Conservation (phyloP, 30 jellyfish, hydroid and myxozoan species). For the Chrysaora quinquecirrha region DNA sequence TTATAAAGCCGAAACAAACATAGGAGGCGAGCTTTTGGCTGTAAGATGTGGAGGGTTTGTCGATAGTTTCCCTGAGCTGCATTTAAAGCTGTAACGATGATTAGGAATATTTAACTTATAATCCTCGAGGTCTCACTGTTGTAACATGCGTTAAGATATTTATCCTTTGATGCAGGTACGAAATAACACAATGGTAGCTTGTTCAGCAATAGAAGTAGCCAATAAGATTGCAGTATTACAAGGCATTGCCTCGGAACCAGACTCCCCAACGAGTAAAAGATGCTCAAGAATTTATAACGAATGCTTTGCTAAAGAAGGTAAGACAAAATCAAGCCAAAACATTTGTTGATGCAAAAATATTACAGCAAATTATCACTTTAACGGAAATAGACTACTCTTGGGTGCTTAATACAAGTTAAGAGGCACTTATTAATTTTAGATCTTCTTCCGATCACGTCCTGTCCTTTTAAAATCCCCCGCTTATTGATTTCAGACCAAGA, state of each 20-base stretch:
- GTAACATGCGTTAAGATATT: no score
- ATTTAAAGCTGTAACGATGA: no score
- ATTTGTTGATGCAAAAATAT: neutral
- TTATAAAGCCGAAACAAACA: no score
- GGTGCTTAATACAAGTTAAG: neutral
- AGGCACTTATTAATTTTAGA: no score
- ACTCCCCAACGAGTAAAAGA: conserved; percentile 26
- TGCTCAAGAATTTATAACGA: conserved; percentile 39
- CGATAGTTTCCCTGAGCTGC: no score
- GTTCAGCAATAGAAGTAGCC: conserved; percentile 72
- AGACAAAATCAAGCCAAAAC: neutral
- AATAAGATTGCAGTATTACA: conserved; percentile 54
- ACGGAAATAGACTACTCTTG: neutral
- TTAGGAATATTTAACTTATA: no score
- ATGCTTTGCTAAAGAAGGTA: conserved; percentile 56
- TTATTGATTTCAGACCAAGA: neutral
- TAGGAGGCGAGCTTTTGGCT: no score
- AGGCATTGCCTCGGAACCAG: conserved; percentile 38
- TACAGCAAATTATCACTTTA: neutral
- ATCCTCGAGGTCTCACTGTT: no score
- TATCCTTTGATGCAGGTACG: conserved; percentile 50
- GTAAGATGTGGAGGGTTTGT: no score
- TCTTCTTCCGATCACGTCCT: neutral
- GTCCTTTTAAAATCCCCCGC: neutral
- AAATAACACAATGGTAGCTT: conserved; percentile 62